These are phyloP conservation scores for Aleiodes leptofemur DNA, from an alignment of 2,888 invertebrate genomes.

Conservation along the genomic window DNA sequence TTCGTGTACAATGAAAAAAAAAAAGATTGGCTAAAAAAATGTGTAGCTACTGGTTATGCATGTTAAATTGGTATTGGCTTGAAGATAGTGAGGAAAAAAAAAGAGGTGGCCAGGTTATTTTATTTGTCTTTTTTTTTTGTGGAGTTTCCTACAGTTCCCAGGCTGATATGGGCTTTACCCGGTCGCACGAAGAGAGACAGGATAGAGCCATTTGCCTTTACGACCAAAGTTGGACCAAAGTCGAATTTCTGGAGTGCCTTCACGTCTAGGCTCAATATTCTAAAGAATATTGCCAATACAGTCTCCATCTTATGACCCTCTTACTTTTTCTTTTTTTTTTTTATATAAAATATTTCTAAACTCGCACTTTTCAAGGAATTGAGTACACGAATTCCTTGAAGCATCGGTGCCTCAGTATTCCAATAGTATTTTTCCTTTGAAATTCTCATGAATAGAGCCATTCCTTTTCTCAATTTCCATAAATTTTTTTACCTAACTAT, in stretches of 20 bases:
- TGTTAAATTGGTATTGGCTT: conserved; percentile 48
- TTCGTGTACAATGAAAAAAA: conserved; percentile 24
- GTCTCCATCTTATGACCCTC: neutral
- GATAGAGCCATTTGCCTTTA: conserved; percentile 50
- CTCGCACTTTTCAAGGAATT: neutral
- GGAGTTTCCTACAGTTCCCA: neutral
- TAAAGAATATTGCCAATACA: conserved; percentile 9
- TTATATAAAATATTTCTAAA: neutral
- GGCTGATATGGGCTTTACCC: conserved; percentile 28
- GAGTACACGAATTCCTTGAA: neutral
- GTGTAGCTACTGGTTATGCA: conserved; percentile 43
- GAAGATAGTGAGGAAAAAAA: conserved; percentile 9
- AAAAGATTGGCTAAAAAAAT: conserved; percentile 12
- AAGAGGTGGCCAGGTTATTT: neutral
- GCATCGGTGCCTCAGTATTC: neutral
- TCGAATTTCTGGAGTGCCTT: conserved; percentile 31
- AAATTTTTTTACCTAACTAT: neutral
- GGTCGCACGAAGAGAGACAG: conserved; percentile 34
- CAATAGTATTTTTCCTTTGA: neutral
- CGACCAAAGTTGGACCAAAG: conserved; percentile 53
- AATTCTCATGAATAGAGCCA: neutral
- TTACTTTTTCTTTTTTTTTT: neutral
- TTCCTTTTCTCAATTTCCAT: conserved; percentile 3
- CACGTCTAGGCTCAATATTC: conserved; percentile 8
- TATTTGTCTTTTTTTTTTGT: conserved; percentile 1